Percentiles rank a stretch among this genome's conserved stretches.
Evolutionary conservation across 1,140 invertebrate genomes (phyloP).

Genomic region (Phthorimaea operculella): DNA sequence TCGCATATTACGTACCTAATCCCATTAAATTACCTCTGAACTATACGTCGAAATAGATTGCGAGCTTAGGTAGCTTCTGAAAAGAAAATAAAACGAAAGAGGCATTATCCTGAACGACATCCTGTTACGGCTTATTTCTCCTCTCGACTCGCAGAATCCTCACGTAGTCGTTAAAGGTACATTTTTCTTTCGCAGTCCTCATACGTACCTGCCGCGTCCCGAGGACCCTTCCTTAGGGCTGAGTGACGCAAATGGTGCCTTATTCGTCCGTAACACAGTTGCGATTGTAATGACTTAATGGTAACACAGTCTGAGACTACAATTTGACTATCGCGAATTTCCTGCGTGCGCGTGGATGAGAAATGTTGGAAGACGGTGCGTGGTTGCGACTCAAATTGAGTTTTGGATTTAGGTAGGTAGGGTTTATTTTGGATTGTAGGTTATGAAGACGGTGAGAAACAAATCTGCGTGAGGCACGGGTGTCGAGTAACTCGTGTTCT

Average conservation of each 20-base stretch:
- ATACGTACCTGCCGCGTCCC: conserved; percentile 51
- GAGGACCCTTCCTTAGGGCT: conserved; percentile 45
- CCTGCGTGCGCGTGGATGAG: conserved; percentile 41
- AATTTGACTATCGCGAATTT: conserved; percentile 68
- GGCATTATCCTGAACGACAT: conserved; percentile 64
- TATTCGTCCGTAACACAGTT: conserved; percentile 56
- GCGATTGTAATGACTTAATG: conserved; percentile 65
- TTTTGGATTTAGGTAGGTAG: conserved; percentile 25
- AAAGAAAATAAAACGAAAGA: conserved; percentile 52
- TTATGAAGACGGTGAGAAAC: conserved; percentile 52
- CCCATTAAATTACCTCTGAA: no score
- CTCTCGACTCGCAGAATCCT: conserved; percentile 56
- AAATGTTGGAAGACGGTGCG: conserved; percentile 41
- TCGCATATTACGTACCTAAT: no score
- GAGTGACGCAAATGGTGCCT: conserved; percentile 58
- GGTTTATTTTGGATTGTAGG: conserved; percentile 39
- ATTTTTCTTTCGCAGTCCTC: conserved; percentile 66
- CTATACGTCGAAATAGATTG: neutral
- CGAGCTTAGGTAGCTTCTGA: conserved; percentile 11
- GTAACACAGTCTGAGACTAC: conserved; percentile 57
- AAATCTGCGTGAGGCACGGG: conserved; percentile 66
- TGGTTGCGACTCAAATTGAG: conserved; percentile 27
- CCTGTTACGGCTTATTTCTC: conserved; percentile 64
- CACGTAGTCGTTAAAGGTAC: conserved; percentile 64
- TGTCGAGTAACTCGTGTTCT: conserved; percentile 68